A percentile compares a stretch with the other conserved stretches of the same genome.
Evolutionary conservation across 2,888 invertebrate species (phyloP).

Genomic region (Napeogenes inachia): DNA sequence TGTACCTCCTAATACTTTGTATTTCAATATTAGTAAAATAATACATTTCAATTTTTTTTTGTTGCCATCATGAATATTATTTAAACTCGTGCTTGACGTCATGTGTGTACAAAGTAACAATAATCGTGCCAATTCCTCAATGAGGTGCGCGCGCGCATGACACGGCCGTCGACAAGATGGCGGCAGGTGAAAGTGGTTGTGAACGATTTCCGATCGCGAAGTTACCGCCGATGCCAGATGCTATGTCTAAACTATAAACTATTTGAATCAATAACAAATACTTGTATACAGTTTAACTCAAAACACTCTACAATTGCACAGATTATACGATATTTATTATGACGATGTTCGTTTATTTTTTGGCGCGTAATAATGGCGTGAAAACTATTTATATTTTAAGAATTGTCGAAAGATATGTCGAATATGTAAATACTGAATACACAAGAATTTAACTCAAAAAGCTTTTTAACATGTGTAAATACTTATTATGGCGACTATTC

Average conservation of each 20-base stretch:
- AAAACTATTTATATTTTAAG: too few relatives aligned
- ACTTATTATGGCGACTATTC: too few relatives aligned
- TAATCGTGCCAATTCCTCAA: conserved; percentile 59
- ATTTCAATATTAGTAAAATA: neutral
- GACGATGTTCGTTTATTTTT: too few relatives aligned
- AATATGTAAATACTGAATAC: too few relatives aligned
- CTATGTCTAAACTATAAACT: neutral
- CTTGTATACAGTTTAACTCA: too few relatives aligned
- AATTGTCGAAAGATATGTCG: too few relatives aligned
- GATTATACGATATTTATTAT: too few relatives aligned
- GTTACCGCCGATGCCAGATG: conserved; percentile 35
- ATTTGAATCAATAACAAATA: neutral
- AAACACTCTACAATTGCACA: too few relatives aligned
- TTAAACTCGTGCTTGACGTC: conserved; percentile 32
- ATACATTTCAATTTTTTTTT: neutral
- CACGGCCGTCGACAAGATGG: conserved; percentile 65
- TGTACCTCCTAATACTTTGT: too few relatives aligned
- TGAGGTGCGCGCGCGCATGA: conserved; percentile 48
- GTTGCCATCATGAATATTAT: conserved; percentile 7
- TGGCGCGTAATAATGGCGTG: too few relatives aligned
- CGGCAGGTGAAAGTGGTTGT: conserved; percentile 72
- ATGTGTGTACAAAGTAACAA: conserved; percentile 45
- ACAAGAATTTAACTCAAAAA: too few relatives aligned
- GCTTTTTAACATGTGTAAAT: too few relatives aligned
- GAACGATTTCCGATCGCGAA: conserved; percentile 51